A percentile compares a stretch with the other conserved stretches of the same genome.
These are phyloP conservation scores for Coracopsis vasa DNA, from an alignment of 2,113 vertebrate species.

Conservation along the genomic window DNA sequence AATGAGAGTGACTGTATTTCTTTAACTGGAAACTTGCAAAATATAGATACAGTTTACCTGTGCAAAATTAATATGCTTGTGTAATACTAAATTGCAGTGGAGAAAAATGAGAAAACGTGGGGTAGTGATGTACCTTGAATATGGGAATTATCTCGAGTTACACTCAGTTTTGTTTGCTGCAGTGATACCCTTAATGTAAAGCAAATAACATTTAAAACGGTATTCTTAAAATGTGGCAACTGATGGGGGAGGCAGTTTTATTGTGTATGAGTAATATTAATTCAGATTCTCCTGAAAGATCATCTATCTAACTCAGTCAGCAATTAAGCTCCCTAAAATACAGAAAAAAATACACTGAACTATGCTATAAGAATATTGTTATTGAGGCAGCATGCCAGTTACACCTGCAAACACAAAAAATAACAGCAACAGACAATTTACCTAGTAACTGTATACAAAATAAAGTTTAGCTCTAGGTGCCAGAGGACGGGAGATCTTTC, in stretches of 20 bases:
- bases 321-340: slow-evolving; percentile 50
- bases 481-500: not conserved
- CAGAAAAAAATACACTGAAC: not conserved
- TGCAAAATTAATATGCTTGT: not conserved
- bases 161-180: not conserved
- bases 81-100: not conserved
- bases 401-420: not conserved
- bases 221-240: not conserved
- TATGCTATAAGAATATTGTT: not conserved
- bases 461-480: not conserved
- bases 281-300: not conserved
- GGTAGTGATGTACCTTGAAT: not conserved
- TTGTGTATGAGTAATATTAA: not conserved
- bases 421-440: not conserved
- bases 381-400: not conserved
- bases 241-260: not conserved
- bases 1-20: not conserved
- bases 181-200: not conserved
- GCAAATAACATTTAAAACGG: not conserved
- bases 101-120: not conserved
- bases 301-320: not conserved
- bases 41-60: not conserved
- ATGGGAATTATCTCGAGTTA: not conserved
- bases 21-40: not conserved
- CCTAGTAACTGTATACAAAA: not conserved